These are phyloP conservation scores for Heliornis fulica DNA, from an alignment of 2,113 vertebrate genomes.

Conservation along the genomic window DNA sequence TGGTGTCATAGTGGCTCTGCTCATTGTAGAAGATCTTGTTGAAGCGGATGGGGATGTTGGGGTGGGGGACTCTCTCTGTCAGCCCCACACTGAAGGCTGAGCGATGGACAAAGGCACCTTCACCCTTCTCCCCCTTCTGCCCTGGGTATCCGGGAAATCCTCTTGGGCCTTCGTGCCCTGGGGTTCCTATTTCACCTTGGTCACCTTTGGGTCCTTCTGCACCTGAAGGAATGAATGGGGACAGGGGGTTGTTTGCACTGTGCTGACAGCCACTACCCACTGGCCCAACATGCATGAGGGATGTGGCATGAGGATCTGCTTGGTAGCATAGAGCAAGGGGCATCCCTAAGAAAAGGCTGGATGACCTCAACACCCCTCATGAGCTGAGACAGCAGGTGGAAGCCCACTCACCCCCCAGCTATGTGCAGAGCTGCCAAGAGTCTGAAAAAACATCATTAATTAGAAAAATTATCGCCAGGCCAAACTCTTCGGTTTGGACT, in stretches of 20 bases:
- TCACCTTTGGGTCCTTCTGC: slow-evolving; percentile 71
- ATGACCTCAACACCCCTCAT: not conserved
- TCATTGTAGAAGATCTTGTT: slow-evolving; percentile 84
- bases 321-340: accelerated
- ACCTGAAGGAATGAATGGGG: slow-evolving; percentile 62
- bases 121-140: slow-evolving; percentile 75
- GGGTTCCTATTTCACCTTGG: slow-evolving; percentile 54
- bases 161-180: slow-evolving; percentile 63
- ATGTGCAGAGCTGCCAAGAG: not conserved
- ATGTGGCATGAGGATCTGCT: not conserved
- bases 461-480: not conserved
- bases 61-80: slow-evolving; percentile 15
- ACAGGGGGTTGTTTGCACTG: not conserved
- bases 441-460: not conserved
- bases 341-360: not conserved
- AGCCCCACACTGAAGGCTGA: slow-evolving; percentile 85
- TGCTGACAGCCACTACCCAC: not conserved
- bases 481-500: not conserved
- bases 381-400: not conserved
- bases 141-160: slow-evolving; percentile 75
- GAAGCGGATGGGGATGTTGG: slow-evolving; percentile 81
- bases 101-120: slow-evolving; percentile 66
- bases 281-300: accelerated
- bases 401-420: accelerated
- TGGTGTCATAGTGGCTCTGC: slow-evolving; percentile 78